Evolutionary conservation across 23 tunicate species (phyloP).

Genomic region (Styela clava): DNA sequence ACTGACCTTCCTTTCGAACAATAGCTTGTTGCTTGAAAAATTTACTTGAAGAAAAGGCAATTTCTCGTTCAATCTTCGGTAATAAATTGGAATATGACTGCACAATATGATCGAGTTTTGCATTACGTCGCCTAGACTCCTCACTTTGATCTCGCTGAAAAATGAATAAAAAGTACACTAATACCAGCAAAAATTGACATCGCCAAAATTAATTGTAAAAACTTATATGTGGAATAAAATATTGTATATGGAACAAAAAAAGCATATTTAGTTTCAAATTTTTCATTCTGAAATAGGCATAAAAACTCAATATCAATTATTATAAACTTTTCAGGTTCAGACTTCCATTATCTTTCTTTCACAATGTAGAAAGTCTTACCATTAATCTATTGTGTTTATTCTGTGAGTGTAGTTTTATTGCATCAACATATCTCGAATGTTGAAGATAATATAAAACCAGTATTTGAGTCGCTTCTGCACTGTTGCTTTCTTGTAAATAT

Average conservation of each 20-base stretch:
- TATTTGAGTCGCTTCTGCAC: constrained; percentile 41
- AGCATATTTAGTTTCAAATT: no score
- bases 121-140: constrained; percentile 22
- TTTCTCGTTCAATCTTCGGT: constrained; percentile 46
- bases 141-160: constrained; percentile 45
- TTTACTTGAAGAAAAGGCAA: constrained; percentile 18
- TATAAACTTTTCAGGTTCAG: no score
- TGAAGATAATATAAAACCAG: constrained; percentile 50
- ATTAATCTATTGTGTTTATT: constrained; percentile 40
- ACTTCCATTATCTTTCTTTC: no score
- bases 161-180: no score
- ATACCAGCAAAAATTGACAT: no score
- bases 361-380: constrained; percentile 30
- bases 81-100: constrained; percentile 49
- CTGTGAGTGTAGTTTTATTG: constrained; percentile 41
- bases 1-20: constrained; percentile 69
- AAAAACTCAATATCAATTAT: no score
- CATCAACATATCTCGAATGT: constrained; percentile 47
- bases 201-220: no score
- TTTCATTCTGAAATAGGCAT: no score
- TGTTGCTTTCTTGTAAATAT: constrained; percentile 35
- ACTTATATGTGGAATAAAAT: no score
- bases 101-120: constrained; percentile 45
- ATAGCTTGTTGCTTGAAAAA: constrained; percentile 8
- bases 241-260: no score